Evolutionary conservation across 2,113 vertebrate genomes (phyloP), one percentile per base, ranked within the genome.

Genomic region (Charina bottae): DNA sequence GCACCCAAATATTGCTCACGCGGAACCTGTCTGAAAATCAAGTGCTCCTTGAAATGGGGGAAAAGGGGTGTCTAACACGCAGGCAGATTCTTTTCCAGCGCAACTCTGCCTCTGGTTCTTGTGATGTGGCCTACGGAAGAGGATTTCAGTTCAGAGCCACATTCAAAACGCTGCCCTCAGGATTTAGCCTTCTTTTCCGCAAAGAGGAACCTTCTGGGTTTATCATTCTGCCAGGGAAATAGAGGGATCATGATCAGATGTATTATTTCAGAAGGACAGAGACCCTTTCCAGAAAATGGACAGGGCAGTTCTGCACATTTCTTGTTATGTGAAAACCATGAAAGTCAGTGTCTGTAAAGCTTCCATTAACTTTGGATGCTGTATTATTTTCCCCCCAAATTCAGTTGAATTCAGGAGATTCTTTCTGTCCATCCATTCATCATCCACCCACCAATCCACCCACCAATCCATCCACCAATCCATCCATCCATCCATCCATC

Each of bases 141-240:
- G 8, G 12, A 4, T 10, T 58, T n/a, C 2, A 4, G 54, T 23
- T 46, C 1, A 3, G 49, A 68, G 60, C 19, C 4, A 10, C 12
- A 19, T 54, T 28, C 23, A 0, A 72, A 62, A 33, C 11, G 13
- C 23, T 1, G 12, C 21, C 5, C 10, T 97, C 95, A 96, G 88
- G 62, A 96, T 94, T 97, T 98, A 94, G 94, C 97, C 96, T 97
- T 98, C 96, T 92, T 95, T 4, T 98, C 98, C 0, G 96, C 94
- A 91, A 97, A 97, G 94, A 97, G 97, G 89, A 98, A 96, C 93
- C 96, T 97, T 94, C 97, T 97, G 97, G 97, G 97, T 94, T 97
- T 98, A 64, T 98, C 98, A 54, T 95, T 96, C 98, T 99, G 96
- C 56, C 92, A 96, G 85, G 37, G 93, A 87, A 88, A 88, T 37